Evolutionary conservation across 2,888 invertebrate genomes (phyloP), one percentile per base, ranked within the genome.

Genomic region (Amphipyra tragopoginis): DNA sequence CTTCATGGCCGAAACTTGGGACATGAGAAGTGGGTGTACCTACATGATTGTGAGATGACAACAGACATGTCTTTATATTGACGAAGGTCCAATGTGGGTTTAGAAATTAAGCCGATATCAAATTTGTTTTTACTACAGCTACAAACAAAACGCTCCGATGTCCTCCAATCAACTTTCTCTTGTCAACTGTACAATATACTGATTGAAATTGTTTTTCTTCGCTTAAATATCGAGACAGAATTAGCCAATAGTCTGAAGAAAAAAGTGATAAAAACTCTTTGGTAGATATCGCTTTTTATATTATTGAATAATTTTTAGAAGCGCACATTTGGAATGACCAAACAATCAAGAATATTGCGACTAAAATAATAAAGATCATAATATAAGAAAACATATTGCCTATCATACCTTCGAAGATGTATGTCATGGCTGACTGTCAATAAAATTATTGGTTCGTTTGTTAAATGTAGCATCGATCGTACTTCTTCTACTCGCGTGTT

Each of bases 161-260:
- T 76, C 79, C 67, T 76, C 64, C 62, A 76, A 73, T 65, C 73
- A 76, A 76, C 71, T 76, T 76, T 76, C 77, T 70, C 72, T 77
- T 67, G 66, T 72, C 65, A 56, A 58, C 52, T 47, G 48, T 51
- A 63, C 60, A 68, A 52, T 72, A 64, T 59, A 62, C 50, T 48
- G 51, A 64, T 68, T 62, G 63, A 64, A 71, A 57, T 71, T 60
- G 57, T 64, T 62, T 63, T 66, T 65, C 53, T 65, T 70, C 42
- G 38, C 14, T 51, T 43, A 14, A 61, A 55, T 52, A 58, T 61
- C 53, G 53, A 58, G 52, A 60, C 56, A 62, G 57, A 72, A 69
- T 76, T 65, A 54, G 54, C 48, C 42, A 58, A 58, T 72, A 64
- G 64, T 49, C 44, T 44, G 34, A 51, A 65, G 33, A 47, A 64